These are phyloP conservation scores for Pseudochaenichthys georgianus DNA, from an alignment of 2,797 vertebrate species.

Conservation along the genomic window DNA sequence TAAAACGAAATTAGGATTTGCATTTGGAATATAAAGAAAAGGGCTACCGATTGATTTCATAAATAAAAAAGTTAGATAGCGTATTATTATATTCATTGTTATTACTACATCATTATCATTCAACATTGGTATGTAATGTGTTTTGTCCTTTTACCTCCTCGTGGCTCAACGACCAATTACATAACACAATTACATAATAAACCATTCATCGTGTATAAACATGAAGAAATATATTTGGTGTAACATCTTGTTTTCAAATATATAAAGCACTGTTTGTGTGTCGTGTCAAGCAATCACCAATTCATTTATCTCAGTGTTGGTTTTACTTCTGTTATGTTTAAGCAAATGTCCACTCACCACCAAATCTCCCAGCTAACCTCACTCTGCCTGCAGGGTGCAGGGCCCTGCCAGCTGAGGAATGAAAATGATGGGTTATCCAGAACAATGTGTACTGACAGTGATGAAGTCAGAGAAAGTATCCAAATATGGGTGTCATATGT, in stretches of 20 bases:
- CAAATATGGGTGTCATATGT: slow-evolving; percentile 36
- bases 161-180: background rate
- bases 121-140: background rate
- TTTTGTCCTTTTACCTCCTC: background rate
- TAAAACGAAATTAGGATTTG: too few relatives aligned
- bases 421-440: slow-evolving; percentile 39
- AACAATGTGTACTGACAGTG: slow-evolving; percentile 33
- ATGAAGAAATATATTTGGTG: background rate
- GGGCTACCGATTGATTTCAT: background rate
- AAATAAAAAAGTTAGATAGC: background rate
- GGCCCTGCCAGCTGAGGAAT: slow-evolving; percentile 52
- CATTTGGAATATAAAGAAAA: too few relatives aligned
- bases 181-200: background rate
- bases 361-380: slow-evolving; percentile 11
- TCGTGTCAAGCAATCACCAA: background rate
- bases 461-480: slow-evolving; percentile 21
- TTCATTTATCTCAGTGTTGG: slow-evolving; percentile 6
- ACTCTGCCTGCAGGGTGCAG: slow-evolving; percentile 7
- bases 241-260: slow-evolving; percentile 9
- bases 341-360: slow-evolving; percentile 15
- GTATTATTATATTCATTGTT: background rate
- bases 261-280: slow-evolving; percentile 4
- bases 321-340: slow-evolving; percentile 18
- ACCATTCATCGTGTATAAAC: background rate
- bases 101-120: background rate